A percentile compares a stretch with the other conserved stretches of the same genome.
Evolutionary conservation across 2,888 invertebrate species (phyloP).

Genomic region (Monoplex corrugatus): DNA sequence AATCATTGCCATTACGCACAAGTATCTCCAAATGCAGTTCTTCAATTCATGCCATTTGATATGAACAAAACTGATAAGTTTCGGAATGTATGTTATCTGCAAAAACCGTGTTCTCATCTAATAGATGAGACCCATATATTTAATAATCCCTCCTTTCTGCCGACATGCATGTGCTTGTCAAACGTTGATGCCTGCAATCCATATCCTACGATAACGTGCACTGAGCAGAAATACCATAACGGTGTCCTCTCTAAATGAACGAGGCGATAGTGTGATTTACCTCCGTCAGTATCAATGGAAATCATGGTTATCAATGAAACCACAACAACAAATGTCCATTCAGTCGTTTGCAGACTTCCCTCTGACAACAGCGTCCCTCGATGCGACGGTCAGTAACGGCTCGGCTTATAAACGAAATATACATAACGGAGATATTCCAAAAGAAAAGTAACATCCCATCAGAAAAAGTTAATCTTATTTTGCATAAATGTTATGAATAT

Average conservation of each 20-base stretch:
- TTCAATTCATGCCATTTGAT: too few species aligned
- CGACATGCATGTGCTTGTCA: conserved; percentile 46
- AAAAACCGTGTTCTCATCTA: too few species aligned
- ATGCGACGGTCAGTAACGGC: not conserved
- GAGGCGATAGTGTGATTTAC: not conserved
- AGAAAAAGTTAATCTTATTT: not conserved
- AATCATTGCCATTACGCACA: too few species aligned
- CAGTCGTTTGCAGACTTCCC: not conserved
- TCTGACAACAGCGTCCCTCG: conserved; percentile 50
- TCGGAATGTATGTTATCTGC: too few species aligned
- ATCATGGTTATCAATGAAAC: not conserved
- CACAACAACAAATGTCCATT: conserved; percentile 8
- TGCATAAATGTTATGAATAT: not conserved
- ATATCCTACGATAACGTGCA: not conserved
- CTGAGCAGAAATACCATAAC: too few species aligned
- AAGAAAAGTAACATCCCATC: too few species aligned
- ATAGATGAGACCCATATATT: too few species aligned
- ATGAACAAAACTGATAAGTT: too few species aligned
- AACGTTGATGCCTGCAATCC: not conserved
- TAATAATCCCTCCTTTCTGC: conserved; percentile 34
- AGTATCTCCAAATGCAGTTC: too few species aligned
- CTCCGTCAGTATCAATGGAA: conserved; percentile 39
- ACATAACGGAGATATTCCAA: too few species aligned
- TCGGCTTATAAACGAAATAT: not conserved
- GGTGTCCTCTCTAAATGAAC: not conserved